These are phyloP conservation scores for Musca vetustissima DNA, from an alignment of 1,140 invertebrate genomes.

Conservation along the genomic window DNA sequence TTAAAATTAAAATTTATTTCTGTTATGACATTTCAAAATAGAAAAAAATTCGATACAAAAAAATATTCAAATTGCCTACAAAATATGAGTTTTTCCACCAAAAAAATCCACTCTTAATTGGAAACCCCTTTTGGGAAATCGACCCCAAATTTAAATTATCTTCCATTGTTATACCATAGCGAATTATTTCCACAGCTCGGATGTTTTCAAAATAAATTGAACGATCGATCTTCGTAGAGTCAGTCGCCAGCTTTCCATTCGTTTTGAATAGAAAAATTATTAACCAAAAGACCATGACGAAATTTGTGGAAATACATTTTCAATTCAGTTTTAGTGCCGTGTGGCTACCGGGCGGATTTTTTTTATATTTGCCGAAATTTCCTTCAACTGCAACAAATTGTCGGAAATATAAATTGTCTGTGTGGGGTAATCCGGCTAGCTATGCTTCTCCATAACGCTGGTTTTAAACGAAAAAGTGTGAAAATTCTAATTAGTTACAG, in stretches of 20 bases:
- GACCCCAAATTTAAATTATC: too few species aligned
- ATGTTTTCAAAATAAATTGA: too few species aligned
- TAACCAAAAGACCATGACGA: conserved; percentile 55
- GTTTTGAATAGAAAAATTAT: conserved; percentile 56
- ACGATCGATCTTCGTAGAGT: not conserved
- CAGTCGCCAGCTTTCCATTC: conserved; percentile 41
- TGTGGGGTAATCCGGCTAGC: too few species aligned
- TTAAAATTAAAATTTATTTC: conserved; percentile 3
- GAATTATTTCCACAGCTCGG: too few species aligned
- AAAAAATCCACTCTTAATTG: not conserved
- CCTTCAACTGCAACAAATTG: conserved; percentile 13
- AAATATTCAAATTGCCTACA: not conserved
- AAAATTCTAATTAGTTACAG: conserved; percentile 56
- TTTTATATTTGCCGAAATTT: not conserved
- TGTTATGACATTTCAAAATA: conserved; percentile 8
- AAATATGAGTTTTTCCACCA: not conserved
- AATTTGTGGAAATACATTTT: conserved; percentile 33
- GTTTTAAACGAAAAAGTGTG: too few species aligned
- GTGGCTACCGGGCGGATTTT: not conserved
- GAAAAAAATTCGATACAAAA: not conserved
- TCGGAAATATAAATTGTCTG: not conserved
- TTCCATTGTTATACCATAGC: too few species aligned
- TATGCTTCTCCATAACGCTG: too few species aligned
- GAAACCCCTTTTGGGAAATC: not conserved
- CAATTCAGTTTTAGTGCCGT: conserved; percentile 46